These are phyloP conservation scores for Astatotilapia flaviijosephi DNA, from an alignment of 2,113 vertebrate species.

Conservation along the genomic window DNA sequence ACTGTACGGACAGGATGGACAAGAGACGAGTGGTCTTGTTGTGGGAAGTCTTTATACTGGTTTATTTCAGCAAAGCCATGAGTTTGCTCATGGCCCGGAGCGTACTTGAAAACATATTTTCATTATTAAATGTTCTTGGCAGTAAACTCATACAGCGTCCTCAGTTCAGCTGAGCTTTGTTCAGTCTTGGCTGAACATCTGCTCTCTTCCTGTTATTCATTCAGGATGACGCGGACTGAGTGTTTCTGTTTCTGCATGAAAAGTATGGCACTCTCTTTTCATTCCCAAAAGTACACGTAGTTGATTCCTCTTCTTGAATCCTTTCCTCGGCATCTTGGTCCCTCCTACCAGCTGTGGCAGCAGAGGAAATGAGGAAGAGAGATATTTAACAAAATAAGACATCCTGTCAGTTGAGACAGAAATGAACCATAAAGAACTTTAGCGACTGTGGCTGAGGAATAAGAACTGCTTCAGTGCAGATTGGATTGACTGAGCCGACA, in stretches of 20 bases:
- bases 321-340: not conserved
- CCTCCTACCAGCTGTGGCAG: not conserved
- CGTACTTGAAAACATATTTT: not conserved
- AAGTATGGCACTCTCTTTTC: not conserved
- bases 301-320: not conserved
- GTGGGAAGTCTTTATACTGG: not conserved
- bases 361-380: not conserved
- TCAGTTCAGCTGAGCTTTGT: not conserved
- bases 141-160: not conserved
- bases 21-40: not conserved
- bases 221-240: fast-evolving
- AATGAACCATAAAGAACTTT: not conserved
- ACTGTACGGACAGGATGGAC: not conserved
- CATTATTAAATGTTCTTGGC: not conserved
- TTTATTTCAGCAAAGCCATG: not conserved
- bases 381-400: not conserved
- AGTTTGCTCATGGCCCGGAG: not conserved
- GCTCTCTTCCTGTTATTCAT: not conserved
- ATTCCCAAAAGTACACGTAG: fast-evolving
- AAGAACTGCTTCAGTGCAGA: not conserved
- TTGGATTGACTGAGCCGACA: not conserved
- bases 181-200: not conserved
- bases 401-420: not conserved
- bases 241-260: not conserved
- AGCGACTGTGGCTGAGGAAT: not conserved